phyloP scores from a whole-genome alignment of 2,888 invertebrate genomes.

The Cinara cedri region DNA sequence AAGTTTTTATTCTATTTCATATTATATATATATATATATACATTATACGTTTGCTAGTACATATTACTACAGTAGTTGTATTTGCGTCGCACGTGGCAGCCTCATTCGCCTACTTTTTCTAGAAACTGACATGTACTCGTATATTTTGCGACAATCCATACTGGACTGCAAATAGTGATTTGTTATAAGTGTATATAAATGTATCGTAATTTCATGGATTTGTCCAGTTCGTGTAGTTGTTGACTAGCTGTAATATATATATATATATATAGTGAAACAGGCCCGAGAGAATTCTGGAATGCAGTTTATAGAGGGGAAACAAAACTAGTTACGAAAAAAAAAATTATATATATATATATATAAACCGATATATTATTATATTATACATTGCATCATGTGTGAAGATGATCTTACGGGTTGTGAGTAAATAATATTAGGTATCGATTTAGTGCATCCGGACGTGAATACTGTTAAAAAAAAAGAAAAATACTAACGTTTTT shows the following conservation, averaged over 20 bases:
- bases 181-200: background rate
- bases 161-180: slow-evolving; percentile 1
- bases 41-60: background rate
- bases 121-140: background rate
- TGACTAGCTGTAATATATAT: background rate
- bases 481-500: background rate
- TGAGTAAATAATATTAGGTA: slow-evolving; percentile 10
- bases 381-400: slow-evolving; percentile 47
- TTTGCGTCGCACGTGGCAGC: background rate
- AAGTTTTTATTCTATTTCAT: slow-evolving; percentile 8
- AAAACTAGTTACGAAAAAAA: slow-evolving; percentile 42
- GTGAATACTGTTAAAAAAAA: slow-evolving; percentile 16
- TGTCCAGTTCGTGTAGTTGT: slow-evolving; percentile 20
- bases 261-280: background rate
- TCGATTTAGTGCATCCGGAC: slow-evolving; percentile 28
- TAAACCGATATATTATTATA: slow-evolving; percentile 46
- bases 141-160: background rate
- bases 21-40: background rate
- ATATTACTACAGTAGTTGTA: slow-evolving; percentile 4
- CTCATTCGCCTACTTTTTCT: background rate
- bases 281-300: slow-evolving; percentile 35
- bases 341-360: slow-evolving; percentile 22
- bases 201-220: slow-evolving; percentile 30
- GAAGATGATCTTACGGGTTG: slow-evolving; percentile 41
- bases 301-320: slow-evolving; percentile 29